These are phyloP conservation scores for Neolamprologus kungweensis DNA, from an alignment of 2,113 vertebrate genomes.

Conservation along the genomic window DNA sequence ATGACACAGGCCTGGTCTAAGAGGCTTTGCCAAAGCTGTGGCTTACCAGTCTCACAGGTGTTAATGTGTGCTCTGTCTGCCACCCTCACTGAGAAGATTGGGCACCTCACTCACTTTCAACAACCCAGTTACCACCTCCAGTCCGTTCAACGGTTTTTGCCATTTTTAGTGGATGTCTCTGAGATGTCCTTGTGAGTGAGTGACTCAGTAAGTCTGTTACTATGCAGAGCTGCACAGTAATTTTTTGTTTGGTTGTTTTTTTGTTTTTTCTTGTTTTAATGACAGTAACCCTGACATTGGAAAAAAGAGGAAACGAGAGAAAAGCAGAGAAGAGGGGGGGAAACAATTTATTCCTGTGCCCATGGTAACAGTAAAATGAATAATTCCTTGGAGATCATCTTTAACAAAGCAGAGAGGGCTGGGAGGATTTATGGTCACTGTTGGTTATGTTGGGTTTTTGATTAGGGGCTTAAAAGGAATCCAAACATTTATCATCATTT, in stretches of 20 bases:
- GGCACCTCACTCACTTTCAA: constrained; percentile 34
- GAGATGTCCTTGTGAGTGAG: background rate
- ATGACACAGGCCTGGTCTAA: constrained; percentile 49
- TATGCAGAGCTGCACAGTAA: background rate
- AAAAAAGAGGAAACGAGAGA: background rate
- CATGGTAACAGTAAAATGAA: constrained; percentile 26
- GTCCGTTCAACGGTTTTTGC: background rate
- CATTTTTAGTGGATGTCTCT: background rate
- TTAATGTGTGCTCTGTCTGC: constrained; percentile 61
- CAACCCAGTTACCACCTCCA: constrained; percentile 15
- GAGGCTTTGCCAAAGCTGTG: constrained; percentile 66
- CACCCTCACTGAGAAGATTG: constrained; percentile 46
- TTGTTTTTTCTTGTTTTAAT: background rate
- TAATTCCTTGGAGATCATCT: constrained; percentile 14
- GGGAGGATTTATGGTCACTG: background rate
- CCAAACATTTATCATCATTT: constrained; percentile 5
- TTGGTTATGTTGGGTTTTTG: background rate
- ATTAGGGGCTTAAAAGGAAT: constrained; percentile 10
- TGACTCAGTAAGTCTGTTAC: background rate
- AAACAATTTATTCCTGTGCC: background rate
- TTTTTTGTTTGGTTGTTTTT: background rate
- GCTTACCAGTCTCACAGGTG: constrained; percentile 68
- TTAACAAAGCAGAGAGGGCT: background rate
- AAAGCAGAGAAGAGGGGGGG: background rate
- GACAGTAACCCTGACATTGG: background rate